Evolutionary conservation across 2,113 vertebrate species (phyloP), one percentile per base, ranked within the genome.

Genomic region (Tragelaphus buxtoni): DNA sequence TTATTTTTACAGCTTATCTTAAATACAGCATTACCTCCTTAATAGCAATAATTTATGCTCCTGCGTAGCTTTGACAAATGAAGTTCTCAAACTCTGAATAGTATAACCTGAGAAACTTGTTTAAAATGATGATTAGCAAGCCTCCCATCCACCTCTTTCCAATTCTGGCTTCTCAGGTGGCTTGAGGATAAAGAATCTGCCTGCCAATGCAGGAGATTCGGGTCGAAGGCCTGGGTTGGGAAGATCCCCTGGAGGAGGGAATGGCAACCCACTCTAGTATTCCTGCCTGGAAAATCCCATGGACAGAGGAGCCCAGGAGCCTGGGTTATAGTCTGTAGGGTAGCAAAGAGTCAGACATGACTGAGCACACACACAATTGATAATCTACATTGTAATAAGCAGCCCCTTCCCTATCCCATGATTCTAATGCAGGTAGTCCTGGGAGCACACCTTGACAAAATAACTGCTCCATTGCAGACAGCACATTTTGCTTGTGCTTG

Each of bases 51-150:
- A 86, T 13, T 83, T 74, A 63, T 42, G 32, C n/a, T 35, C 96
- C 60, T 85, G 24, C 9, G 80, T 58, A 87, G 90, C 45, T 32
- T 53, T 92, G 28, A 87, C n/a, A 82, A 53, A 77, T 81, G 26
- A 93, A 79, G 7, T 80, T 92, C 53, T 88, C 76, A 95, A 92
- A 90, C 77, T 94, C 79, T 96, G 3, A 90, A 96, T 17, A 76
- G 0, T 74, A 74, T 76, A 76, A 91, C 42, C 53, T 20, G 3
- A 96, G 35, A 90, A 60, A 92, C 42, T 92, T 93, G 42, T 26
- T 87, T 7, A 60, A 77, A 92, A 90, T 60, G 10, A 5, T 88
- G 45, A 93, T 92, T 49, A 14, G 16, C 65, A 80, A 72, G 6
- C 24, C 17, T 91, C 12, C 28, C 39, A 69, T 76, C n/a, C 9